Conservation (phyloP, 2,888 invertebrate species). For the Drosophila longiperda region DNA sequence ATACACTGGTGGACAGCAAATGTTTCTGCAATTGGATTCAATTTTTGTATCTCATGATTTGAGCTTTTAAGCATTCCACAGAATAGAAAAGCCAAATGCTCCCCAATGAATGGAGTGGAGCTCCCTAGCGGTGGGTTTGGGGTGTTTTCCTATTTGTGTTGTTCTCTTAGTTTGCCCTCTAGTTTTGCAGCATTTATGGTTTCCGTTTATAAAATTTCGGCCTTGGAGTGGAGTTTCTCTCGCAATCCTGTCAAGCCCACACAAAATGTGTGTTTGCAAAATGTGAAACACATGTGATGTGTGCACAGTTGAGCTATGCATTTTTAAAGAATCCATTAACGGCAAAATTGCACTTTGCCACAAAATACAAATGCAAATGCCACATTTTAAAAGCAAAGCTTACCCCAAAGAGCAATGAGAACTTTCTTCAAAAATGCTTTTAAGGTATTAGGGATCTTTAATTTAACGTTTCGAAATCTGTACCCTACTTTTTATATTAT, state of each 20-base stretch:
- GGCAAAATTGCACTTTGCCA: conserved; percentile 28
- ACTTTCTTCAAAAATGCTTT: background rate
- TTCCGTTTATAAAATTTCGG: conserved; percentile 68
- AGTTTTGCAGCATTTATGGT: conserved; percentile 44
- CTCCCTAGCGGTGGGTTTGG: background rate
- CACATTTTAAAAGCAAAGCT: conserved; percentile 2
- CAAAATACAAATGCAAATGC: conserved; percentile 16
- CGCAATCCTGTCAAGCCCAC: conserved; percentile 29
- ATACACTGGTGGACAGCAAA: conserved; percentile 52
- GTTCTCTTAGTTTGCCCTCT: conserved; percentile 21
- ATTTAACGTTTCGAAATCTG: background rate
- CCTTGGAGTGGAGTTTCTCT: conserved; percentile 27
- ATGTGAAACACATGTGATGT: conserved; percentile 24
- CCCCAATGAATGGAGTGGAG: conserved; percentile 12
- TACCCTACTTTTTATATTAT: background rate
- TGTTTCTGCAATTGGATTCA: conserved; percentile 73
- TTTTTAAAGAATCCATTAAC: conserved; percentile 55
- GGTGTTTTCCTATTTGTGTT: conserved; percentile 18
- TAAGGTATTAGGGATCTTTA: background rate
- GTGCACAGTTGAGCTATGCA: conserved; percentile 34
- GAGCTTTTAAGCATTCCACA: conserved; percentile 41
- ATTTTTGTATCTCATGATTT: conserved; percentile 59
- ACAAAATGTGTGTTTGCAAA: conserved; percentile 19
- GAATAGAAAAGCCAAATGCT: conserved; percentile 14
- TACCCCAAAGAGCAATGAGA: background rate